Base-by-base conservation (phyloP, 2,113 vertebrate species). In the Anarhynchus alexandrinus region DNA sequence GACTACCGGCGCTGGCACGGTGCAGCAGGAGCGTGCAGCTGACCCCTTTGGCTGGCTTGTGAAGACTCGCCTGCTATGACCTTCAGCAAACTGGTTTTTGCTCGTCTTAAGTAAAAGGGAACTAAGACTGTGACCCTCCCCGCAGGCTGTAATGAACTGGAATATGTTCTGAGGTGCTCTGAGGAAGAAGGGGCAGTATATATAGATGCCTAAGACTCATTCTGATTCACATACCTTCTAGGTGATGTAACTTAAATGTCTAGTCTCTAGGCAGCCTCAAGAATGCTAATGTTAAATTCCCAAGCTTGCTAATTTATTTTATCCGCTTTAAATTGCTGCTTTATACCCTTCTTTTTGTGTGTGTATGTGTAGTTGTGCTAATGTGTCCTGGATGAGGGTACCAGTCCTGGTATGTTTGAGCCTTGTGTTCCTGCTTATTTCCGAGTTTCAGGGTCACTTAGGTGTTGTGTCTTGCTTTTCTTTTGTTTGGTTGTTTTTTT, bases 1-100 rank as follows among this genome's bases (percentile, higher is more conserved):
- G 27, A 6, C 20, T 9, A 1, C 15, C 1, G 0, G 25, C 0
- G 2, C 67, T 73, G 76, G 54, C 52, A 16, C 18, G 2, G 0
- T 10, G 47, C 71, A 27, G 55, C n/a, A 26, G 91, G 40, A 57
- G 11, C n/a, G 6, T 3, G 2, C 34, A 22, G 40, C 62, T 77
- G 61, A 42, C 42, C 52, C n/a, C 58, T 10, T 40, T 15, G 54
- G 25, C 29, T 5, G 0, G 17, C 43, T 6, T 45, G 43, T 51
- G 16, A 19, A 36, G 70, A 9, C 22, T 59, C 1, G 15, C 15
- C 54, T 8, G 1, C 27, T 16, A 4, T 6, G 34, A 77, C 14
- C 52, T 58, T 9, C 57, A 54, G 30, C 49, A 80, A 47, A 55
- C 43, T 10, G 78, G 14, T 2, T 29, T 76, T 72, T 88, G 49